Base-by-base conservation (phyloP, 2,888 invertebrate genomes). In the Agrotis puta region DNA sequence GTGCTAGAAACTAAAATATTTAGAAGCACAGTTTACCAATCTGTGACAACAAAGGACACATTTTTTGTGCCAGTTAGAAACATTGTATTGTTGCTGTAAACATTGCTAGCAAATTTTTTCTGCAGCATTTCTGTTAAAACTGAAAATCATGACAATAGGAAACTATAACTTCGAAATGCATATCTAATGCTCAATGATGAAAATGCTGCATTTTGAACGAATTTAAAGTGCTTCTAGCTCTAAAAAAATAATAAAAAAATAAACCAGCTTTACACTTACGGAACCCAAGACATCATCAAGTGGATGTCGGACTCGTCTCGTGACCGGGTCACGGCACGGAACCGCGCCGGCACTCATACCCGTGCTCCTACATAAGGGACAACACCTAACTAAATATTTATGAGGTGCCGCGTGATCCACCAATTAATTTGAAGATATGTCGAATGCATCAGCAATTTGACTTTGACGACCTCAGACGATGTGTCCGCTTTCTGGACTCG, bases 301-400 rank as follows among this genome's bases (percentile, higher is more conserved):
- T 85, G 79, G 78, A 88, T 86, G 88, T 91, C 91, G 90, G 89
- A 87, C 91, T 86, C 88, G 78, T 70, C 72, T 77, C 79, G 80
- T 92, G 93, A 93, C 94, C 93, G 84, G 94, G 94, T 95, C 92
- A 94, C 86, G 84, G 88, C 88, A 89, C 94, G 94, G 95, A 95
- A 90, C 93, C 88, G 84, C 68, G 48, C 11, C 69, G 65, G 73
- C 58, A 56, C 76, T 72, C 61, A 63, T 62, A 62, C 72, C 54
- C 78, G 59, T 70, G 70, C 70, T 84, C 76, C 82, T 78, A 77
- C 83, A 85, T 84, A 84, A 79, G 84, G 85, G 57, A 72, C 80
- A 84, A 72, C 80, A 84, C 77, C 69, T 79, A 72, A 78, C 73
- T 85, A 81, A 84, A 85, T 81, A 82, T 84, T 83, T 81, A 73